phyloP scores from a whole-genome alignment of 2,888 invertebrate genomes.

The Drosophila pseudotakahashii region DNA sequence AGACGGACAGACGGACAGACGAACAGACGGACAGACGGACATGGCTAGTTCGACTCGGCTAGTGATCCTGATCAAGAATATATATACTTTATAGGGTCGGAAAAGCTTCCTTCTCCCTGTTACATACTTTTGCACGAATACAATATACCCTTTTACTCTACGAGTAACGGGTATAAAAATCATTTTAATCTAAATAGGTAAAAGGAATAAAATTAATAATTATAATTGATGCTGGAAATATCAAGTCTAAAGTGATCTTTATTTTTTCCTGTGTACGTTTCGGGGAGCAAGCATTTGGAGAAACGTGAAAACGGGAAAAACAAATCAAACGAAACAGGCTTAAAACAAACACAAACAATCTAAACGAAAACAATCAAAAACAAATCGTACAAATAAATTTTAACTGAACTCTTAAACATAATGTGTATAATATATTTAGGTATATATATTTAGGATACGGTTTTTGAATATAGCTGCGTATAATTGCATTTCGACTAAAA shows the following conservation, averaged over 20 bases:
- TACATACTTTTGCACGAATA: too few relatives aligned
- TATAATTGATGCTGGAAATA: background rate
- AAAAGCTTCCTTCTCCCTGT: too few relatives aligned
- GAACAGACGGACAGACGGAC: too few relatives aligned
- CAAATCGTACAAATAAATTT: slow-evolving; percentile 55
- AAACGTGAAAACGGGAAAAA: slow-evolving; percentile 18
- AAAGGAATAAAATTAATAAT: background rate
- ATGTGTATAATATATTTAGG: slow-evolving; percentile 22
- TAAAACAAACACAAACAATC: slow-evolving; percentile 49
- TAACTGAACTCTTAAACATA: slow-evolving; percentile 59
- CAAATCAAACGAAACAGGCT: slow-evolving; percentile 30
- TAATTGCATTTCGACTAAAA: slow-evolving; percentile 35
- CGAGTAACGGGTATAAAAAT: too few relatives aligned
- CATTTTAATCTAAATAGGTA: background rate
- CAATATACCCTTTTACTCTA: too few relatives aligned
- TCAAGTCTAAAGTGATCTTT: background rate
- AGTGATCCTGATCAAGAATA: too few relatives aligned
- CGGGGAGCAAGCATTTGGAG: slow-evolving; percentile 6
- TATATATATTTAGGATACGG: slow-evolving; percentile 25
- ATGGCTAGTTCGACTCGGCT: too few relatives aligned
- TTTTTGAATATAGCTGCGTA: slow-evolving; percentile 42
- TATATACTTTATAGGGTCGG: too few relatives aligned
- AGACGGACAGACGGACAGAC: too few relatives aligned
- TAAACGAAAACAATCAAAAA: slow-evolving; percentile 64
- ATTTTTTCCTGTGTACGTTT: slow-evolving; percentile 11